phyloP scores from a whole-genome alignment of 2,113 vertebrate species.

The Brachyhypopomus gauderio region DNA sequence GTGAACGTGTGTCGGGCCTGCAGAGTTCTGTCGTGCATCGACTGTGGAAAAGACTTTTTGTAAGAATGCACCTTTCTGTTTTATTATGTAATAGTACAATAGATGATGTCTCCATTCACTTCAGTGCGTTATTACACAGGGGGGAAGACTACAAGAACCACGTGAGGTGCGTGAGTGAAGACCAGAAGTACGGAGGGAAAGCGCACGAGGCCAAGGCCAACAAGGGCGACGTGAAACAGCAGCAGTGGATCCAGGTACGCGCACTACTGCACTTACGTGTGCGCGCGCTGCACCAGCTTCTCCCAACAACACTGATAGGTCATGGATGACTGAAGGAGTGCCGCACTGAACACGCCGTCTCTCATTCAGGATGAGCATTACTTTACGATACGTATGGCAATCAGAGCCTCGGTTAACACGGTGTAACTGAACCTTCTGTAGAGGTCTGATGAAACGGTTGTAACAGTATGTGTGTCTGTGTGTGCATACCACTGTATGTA shows the following conservation, averaged over 20 bases:
- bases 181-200: constrained; percentile 95
- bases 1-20: constrained; percentile 79
- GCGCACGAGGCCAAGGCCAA: constrained; percentile 84
- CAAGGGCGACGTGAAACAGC: constrained; percentile 92
- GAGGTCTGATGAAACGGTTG: neutral
- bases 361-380: no score
- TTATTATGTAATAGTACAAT: neutral
- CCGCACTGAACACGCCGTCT: neutral
- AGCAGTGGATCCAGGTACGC: constrained; percentile 91
- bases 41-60: constrained; percentile 96
- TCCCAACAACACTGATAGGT: no score
- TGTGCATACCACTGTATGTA: no score
- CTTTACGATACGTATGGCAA: no score
- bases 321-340: no score
- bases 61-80: constrained; percentile 59
- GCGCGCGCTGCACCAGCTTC: neutral
- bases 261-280: no score
- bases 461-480: neutral
- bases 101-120: no score
- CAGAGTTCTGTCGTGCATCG: constrained; percentile 89
- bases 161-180: constrained; percentile 85
- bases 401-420: no score
- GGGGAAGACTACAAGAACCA: constrained; percentile 89
- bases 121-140: constrained; percentile 66
- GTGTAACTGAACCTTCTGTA: no score